These are phyloP conservation scores for Therioaphis trifolii DNA, from an alignment of 2,888 invertebrate genomes.

Conservation along the genomic window DNA sequence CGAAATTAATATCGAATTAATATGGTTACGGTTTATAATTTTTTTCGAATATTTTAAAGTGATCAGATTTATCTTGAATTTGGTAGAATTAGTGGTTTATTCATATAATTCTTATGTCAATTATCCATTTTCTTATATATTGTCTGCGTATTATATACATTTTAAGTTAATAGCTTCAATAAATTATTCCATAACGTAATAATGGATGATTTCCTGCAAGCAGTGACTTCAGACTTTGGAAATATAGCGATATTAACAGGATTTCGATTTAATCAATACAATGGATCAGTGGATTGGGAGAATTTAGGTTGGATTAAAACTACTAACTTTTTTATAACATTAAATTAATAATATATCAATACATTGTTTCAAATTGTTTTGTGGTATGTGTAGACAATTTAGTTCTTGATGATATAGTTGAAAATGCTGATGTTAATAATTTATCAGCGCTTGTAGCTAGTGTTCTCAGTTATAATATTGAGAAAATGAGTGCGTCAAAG, in stretches of 20 bases:
- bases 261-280: constrained; percentile 42
- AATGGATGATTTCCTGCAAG: constrained; percentile 17
- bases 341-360: neutral
- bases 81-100: too few species aligned
- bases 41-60: too few species aligned
- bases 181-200: neutral
- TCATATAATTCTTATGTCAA: too few species aligned
- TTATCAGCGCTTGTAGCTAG: constrained; percentile 35
- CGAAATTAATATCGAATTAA: too few species aligned
- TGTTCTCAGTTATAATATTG: constrained; percentile 50
- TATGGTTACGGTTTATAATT: too few species aligned
- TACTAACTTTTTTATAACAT: too few species aligned
- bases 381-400: neutral
- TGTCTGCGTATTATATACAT: too few species aligned
- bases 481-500: constrained; percentile 50
- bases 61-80: too few species aligned
- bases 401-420: constrained; percentile 12
- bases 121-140: too few species aligned
- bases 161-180: too few species aligned
- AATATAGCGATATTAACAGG: neutral
- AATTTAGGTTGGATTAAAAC: constrained; percentile 17
- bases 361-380: neutral
- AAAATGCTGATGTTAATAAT: constrained; percentile 32
- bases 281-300: constrained; percentile 46
- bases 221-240: constrained; percentile 29